Conservation (phyloP, 2,113 vertebrate species). For the Patagioenas fasciata region DNA sequence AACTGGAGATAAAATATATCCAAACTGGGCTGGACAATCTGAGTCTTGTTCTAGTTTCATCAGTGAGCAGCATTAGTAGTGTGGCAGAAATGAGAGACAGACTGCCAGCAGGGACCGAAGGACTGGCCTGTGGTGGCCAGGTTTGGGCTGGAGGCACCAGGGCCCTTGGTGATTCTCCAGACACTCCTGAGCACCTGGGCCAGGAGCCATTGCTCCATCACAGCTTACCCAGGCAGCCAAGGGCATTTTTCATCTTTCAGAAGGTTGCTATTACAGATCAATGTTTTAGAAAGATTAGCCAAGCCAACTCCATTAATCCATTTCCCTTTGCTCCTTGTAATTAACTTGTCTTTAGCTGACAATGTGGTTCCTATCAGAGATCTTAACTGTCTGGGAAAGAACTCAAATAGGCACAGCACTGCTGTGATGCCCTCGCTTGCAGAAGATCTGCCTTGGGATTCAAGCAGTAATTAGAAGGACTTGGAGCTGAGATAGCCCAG, state of each 20-base stretch:
- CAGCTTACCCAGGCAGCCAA: background rate
- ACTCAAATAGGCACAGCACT: background rate
- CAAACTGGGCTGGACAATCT: background rate
- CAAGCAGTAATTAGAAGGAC: background rate
- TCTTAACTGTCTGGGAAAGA: background rate
- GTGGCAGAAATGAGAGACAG: background rate
- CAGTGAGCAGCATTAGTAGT: background rate
- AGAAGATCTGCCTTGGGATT: background rate
- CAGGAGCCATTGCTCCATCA: background rate
- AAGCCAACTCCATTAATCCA: background rate
- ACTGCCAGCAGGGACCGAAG: rapidly evolving
- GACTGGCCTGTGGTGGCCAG: background rate
- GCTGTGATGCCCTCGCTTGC: background rate
- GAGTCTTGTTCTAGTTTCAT: background rate
- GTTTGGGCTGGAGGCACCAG: background rate
- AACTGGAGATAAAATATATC: background rate
- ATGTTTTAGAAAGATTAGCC: constrained; percentile 9
- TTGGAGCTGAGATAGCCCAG: background rate
- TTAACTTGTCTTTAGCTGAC: constrained; percentile 6
- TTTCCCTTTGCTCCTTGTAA: background rate
- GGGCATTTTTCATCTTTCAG: constrained; percentile 20
- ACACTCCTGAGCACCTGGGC: background rate
- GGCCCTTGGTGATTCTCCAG: background rate
- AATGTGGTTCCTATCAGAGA: background rate
- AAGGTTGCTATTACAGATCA: background rate